These are phyloP conservation scores for Alcis repandata DNA, from an alignment of 2,888 invertebrate genomes.

Conservation along the genomic window DNA sequence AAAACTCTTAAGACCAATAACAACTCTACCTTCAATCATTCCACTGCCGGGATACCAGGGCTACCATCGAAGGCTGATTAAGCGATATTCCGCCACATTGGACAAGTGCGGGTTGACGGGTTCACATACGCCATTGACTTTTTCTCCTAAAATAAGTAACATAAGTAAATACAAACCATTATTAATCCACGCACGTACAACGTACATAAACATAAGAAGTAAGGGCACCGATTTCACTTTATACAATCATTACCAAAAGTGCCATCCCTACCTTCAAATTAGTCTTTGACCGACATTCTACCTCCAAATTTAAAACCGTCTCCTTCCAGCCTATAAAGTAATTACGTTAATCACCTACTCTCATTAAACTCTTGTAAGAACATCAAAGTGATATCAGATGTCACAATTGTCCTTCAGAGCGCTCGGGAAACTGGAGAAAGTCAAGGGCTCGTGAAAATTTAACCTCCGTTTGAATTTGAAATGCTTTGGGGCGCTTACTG, in stretches of 20 bases:
- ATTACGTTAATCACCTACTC: constrained; percentile 55
- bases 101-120: too few species aligned
- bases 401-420: constrained; percentile 63
- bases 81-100: too few species aligned
- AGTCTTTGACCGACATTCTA: constrained; percentile 21
- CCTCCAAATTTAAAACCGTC: constrained; percentile 35
- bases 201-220: too few species aligned
- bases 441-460: constrained; percentile 45
- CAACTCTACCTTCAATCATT: too few species aligned
- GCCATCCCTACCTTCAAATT: constrained; percentile 17
- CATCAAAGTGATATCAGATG: constrained; percentile 63
- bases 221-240: too few species aligned
- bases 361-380: constrained; percentile 56
- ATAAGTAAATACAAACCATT: too few species aligned
- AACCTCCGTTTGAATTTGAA: constrained; percentile 43
- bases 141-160: too few species aligned
- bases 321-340: constrained; percentile 55
- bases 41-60: too few species aligned
- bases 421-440: constrained; percentile 41
- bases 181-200: too few species aligned
- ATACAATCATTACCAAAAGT: background rate
- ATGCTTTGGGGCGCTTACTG: constrained; percentile 25
- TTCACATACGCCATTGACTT: too few species aligned
- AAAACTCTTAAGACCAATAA: too few species aligned
- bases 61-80: too few species aligned